Evolutionary conservation across 2,888 invertebrate species (phyloP), one percentile per base, ranked within the genome.

Genomic region (Digitonthophagus gazella): DNA sequence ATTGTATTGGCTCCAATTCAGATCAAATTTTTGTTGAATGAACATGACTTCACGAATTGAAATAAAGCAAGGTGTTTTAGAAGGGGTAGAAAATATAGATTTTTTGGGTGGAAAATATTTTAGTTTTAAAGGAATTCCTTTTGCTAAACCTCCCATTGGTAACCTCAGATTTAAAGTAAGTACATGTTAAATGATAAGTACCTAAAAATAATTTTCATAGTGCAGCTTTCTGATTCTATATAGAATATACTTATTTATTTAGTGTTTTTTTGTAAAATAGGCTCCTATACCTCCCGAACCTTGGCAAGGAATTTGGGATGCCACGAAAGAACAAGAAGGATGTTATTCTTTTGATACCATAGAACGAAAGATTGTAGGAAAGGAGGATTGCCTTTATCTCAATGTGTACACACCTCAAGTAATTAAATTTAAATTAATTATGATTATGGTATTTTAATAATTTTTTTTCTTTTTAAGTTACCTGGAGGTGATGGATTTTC

Each of bases 361-460:
- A 3, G 78, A 79, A 67, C 72, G 79, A 8, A 80, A 82, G 70
- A 77, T 78, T 58, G 78, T 83, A 8, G 87, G 87, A 18, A 79
- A 81, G 1, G 87, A 87, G 76, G 85, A 87, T 75, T 87, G 87
- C 71, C 67, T 75, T 16, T 69, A 71, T 65, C 67, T 76, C 19
- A 76, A 77, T 69, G 75, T 75, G 15, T 76, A 80, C 70, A 82
- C 71, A 81, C 79, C 78, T 72, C 74, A 80, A 72, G 80, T 82
- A 76, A 74, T 44, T 44, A 44, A 44, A 44, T 44, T 44, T 8
- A 44, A 44, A 44, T 44, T 3, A 44, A 44, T n/a, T n/a, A n/a
- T n/a, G n/a, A n/a, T n/a, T n/a, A n/a, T 3, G 28, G 11, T 3
- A 3, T 44, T 8, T 44, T 44, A 2, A 44, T 8, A 5, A 44